Evolutionary conservation across 2,888 invertebrate species (phyloP), one percentile per base, ranked within the genome.

Genomic region (Cantharis nigra): DNA sequence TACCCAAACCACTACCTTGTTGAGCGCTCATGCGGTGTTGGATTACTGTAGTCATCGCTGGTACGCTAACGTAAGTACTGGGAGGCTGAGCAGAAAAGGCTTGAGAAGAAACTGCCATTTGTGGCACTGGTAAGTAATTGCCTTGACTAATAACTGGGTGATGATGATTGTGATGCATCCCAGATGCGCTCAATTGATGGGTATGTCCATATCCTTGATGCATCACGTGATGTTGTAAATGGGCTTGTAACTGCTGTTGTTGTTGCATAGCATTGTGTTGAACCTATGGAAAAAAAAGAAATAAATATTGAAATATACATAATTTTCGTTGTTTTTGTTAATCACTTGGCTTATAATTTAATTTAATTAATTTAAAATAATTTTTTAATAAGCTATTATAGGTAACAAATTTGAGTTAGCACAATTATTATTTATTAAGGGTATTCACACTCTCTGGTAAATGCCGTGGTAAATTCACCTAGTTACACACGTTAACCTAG

Each of bases 31-130:
- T 91, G 63, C 89, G 84, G 75, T 89, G 88, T 81, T 93, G 94
- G 69, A 94, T 92, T 0, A 93, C 93, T 30, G 92, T 91, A 0
- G 92, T 91, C 89, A 93, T 92, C 9, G 83, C 80, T 10, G 93
- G 91, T 13, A 92, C 91, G n/a, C 92, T 91, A 69, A 93, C 93
- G 83, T 92, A 92, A 2, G 91, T 90, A 79, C 92, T 91, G 3
- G 90, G 89, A 33, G 89, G 87, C 33, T 90, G 90, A 3, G 90
- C 90, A 2, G 92, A 89, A 80, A 91, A 91, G 0, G 89, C 89
- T 77, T 90, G 89, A 0, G 92, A 90, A 76, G 92, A 92, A 13
- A 91, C 91, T 0, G 91, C 90, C 88, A 92, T 91, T 79, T 90
- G 89, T 3, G 88, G 87, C 76, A 91, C 90, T 5, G 91, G 89